A percentile compares a stretch with the other conserved stretches of the same genome.
Evolutionary conservation across 2,888 invertebrate genomes (phyloP).

Genomic region (Scaptomyza polygonia): DNA sequence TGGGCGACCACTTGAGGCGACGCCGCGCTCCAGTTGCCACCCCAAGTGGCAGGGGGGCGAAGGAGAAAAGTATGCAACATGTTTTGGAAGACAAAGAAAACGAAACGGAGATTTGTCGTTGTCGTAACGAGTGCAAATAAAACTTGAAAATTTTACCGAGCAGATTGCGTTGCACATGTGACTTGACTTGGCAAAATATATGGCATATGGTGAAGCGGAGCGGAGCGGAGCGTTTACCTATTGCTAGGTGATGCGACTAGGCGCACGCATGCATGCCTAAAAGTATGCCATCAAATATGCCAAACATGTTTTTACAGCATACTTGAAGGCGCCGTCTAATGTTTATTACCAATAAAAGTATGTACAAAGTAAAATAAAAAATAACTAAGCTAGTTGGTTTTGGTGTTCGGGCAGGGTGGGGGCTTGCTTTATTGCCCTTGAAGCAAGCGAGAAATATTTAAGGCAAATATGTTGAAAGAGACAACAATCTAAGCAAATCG

Average conservation of each 20-base stretch:
- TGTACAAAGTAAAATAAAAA: too few relatives aligned
- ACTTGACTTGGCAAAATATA: constrained; percentile 36
- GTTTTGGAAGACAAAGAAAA: constrained; percentile 46
- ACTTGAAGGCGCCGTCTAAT: constrained; percentile 60
- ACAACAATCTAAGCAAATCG: constrained; percentile 48
- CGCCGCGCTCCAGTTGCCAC: constrained; percentile 52
- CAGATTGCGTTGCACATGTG: constrained; percentile 50
- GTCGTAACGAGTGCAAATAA: constrained; percentile 72
- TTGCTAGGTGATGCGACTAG: too few relatives aligned
- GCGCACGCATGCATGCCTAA: constrained; percentile 57
- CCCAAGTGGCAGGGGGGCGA: not conserved
- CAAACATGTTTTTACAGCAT: constrained; percentile 65
- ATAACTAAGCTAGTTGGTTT: not conserved
- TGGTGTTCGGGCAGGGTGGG: too few relatives aligned
- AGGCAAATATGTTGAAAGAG: constrained; percentile 36
- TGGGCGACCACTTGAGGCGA: constrained; percentile 66
- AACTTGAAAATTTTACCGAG: constrained; percentile 55
- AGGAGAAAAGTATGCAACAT: constrained; percentile 66
- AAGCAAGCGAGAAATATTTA: constrained; percentile 1
- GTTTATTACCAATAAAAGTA: constrained; percentile 54
- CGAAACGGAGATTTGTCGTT: constrained; percentile 27
- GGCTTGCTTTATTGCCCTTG: constrained; percentile 26
- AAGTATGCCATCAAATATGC: constrained; percentile 79
- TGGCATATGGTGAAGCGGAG: too few relatives aligned
- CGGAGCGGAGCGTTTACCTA: too few relatives aligned